Percentiles rank a stretch among this genome's conserved stretches.
Conservation (phyloP, 2,113 vertebrate species). For the Blennius ocellaris region DNA sequence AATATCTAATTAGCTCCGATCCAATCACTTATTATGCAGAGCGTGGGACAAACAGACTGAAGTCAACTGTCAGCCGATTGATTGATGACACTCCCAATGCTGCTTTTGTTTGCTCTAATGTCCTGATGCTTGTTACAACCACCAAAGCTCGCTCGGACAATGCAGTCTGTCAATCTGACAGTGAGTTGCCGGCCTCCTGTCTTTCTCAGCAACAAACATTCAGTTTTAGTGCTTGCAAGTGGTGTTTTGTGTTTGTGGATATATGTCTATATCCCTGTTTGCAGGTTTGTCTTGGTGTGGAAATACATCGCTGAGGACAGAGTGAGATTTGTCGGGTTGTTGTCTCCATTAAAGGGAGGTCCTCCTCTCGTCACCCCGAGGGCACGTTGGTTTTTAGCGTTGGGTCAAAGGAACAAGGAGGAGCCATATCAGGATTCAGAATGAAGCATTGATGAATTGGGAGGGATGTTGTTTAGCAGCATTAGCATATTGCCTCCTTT, state of each 20-base stretch:
- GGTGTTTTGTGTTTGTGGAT: conserved; percentile 18
- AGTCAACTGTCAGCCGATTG: conserved; percentile 94
- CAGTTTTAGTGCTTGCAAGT: conserved; percentile 57
- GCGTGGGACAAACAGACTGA: conserved; percentile 98
- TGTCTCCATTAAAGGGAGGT: conserved; percentile 80
- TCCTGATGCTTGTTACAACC: conserved; percentile 98
- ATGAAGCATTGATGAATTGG: conserved; percentile 81
- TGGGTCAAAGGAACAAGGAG: conserved; percentile 45
- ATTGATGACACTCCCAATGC: conserved; percentile 98
- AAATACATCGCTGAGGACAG: conserved; percentile 75
- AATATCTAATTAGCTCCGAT: conserved; percentile 99
- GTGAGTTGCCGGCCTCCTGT: conserved; percentile 74
- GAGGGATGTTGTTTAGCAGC: not conserved
- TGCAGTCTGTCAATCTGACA: conserved; percentile 92
- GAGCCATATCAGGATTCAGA: conserved; percentile 68
- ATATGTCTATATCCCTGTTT: conserved; percentile 6
- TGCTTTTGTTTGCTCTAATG: conserved; percentile 96
- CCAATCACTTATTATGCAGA: conserved; percentile 99
- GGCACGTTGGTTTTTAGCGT: conserved; percentile 69
- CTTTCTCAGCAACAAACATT: conserved; percentile 72
- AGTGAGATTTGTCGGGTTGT: conserved; percentile 84
- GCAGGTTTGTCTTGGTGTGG: conserved; percentile 19
- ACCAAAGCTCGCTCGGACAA: conserved; percentile 93
- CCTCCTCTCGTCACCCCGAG: conserved; percentile 71
- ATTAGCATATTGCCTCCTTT: not conserved